A percentile compares a stretch with the other conserved stretches of the same genome.
Evolutionary conservation across 1,140 invertebrate genomes (phyloP).

Genomic region (Caerostris darwini): DNA sequence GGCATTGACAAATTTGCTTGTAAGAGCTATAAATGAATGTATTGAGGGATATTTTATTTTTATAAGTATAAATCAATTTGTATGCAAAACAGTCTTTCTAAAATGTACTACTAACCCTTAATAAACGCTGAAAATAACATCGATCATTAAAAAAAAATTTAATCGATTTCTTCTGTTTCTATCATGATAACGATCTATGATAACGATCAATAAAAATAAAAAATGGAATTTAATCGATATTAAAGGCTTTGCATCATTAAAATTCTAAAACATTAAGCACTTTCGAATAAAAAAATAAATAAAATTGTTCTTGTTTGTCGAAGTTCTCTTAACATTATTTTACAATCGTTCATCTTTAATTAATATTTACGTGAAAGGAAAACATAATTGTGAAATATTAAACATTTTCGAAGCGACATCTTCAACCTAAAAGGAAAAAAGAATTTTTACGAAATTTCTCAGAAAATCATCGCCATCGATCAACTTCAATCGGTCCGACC

Average conservation of each 20-base stretch:
- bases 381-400: background rate
- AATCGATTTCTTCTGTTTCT: background rate
- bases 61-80: too few species aligned
- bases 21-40: too few species aligned
- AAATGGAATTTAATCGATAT: too few species aligned
- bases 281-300: too few species aligned
- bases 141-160: background rate
- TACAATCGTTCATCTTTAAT: background rate
- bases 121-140: background rate
- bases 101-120: too few species aligned
- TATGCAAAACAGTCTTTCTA: too few species aligned
- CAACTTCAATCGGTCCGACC: constrained; percentile 39
- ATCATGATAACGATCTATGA: background rate
- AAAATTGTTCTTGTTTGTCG: too few species aligned
- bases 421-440: background rate
- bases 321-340: background rate
- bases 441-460: background rate
- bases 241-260: too few species aligned
- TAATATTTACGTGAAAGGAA: background rate
- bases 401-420: background rate
- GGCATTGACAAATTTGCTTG: too few species aligned
- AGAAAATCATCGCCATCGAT: background rate
- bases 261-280: too few species aligned
- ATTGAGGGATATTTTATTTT: too few species aligned
- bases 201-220: background rate